A percentile compares a stretch with the other conserved stretches of the same genome.
Conservation (phyloP, 2,797 vertebrate genomes). For the Sorex maritimensis region DNA sequence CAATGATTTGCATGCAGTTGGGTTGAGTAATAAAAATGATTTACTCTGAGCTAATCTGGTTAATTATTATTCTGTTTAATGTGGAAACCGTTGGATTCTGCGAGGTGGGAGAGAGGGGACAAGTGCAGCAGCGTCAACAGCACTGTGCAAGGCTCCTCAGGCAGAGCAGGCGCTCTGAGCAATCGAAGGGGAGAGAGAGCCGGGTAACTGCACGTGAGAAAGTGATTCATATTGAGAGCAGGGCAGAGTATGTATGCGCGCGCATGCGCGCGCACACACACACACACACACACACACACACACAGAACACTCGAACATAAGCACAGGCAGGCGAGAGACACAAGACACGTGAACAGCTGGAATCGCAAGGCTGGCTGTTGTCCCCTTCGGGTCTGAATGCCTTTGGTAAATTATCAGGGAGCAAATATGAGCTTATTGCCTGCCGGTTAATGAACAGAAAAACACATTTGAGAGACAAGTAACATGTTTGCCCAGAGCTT, state of each 20-base stretch:
- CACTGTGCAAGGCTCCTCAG: not conserved
- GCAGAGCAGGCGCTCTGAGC: not conserved
- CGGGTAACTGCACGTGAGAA: not conserved
- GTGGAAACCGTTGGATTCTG: not conserved
- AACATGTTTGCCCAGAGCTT: conserved; percentile 2
- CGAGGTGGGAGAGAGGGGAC: not conserved
- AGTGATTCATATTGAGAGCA: not conserved
- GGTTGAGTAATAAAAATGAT: conserved; percentile 58
- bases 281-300: not conserved
- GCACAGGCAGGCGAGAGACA: not conserved
- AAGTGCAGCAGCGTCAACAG: no score
- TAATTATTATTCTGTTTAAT: conserved; percentile 48
- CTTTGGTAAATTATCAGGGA: not conserved
- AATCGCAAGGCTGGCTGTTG: not conserved
- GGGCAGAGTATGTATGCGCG: no score
- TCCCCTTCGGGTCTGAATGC: not conserved
- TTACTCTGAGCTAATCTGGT: conserved; percentile 26
- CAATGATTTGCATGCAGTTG: conserved; percentile 48
- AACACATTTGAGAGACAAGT: conserved; percentile 54
- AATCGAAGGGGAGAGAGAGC: not conserved
- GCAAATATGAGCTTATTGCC: not conserved
- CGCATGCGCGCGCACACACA: not conserved
- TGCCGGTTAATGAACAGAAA: conserved; percentile 58
- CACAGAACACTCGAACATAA: not conserved
- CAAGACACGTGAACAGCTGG: not conserved